These are phyloP conservation scores for Carterocephalus palaemon DNA, from an alignment of 2,888 invertebrate species.

Conservation along the genomic window DNA sequence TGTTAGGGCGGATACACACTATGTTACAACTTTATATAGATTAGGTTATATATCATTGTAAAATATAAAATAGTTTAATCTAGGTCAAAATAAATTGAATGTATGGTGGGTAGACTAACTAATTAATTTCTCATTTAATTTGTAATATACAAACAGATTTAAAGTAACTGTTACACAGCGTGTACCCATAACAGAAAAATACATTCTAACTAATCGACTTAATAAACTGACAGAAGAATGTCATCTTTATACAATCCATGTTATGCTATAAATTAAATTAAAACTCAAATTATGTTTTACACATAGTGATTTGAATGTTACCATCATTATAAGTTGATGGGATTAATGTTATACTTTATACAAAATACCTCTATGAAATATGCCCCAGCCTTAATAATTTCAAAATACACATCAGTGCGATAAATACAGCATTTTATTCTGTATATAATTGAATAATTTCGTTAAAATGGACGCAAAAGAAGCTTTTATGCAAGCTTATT, in stretches of 20 bases:
- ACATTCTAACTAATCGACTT: slow-evolving; percentile 2
- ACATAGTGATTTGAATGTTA: neutral
- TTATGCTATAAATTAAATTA: slow-evolving; percentile 8
- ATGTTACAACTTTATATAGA: slow-evolving; percentile 27
- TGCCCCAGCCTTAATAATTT: too few species aligned
- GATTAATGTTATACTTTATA: neutral
- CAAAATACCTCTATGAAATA: neutral
- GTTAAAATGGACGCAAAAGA: slow-evolving; percentile 10
- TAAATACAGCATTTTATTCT: too few species aligned
- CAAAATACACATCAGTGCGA: too few species aligned
- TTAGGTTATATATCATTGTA: neutral
- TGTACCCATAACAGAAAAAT: neutral
- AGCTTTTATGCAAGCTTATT: slow-evolving; percentile 3
- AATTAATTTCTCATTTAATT: too few species aligned
- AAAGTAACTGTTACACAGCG: neutral
- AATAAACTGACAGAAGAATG: slow-evolving; percentile 10
- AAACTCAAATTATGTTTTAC: slow-evolving; percentile 1
- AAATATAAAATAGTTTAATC: too few species aligned
- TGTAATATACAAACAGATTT: too few species aligned
- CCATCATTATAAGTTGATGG: too few species aligned
- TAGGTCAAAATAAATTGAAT: too few species aligned
- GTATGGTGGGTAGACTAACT: too few species aligned
- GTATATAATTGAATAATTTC: slow-evolving; percentile 5
- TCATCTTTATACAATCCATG: slow-evolving; percentile 3
- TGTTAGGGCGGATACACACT: slow-evolving; percentile 1